Conservation (phyloP, 2,888 invertebrate species). For the Cryptus viduatorius region DNA sequence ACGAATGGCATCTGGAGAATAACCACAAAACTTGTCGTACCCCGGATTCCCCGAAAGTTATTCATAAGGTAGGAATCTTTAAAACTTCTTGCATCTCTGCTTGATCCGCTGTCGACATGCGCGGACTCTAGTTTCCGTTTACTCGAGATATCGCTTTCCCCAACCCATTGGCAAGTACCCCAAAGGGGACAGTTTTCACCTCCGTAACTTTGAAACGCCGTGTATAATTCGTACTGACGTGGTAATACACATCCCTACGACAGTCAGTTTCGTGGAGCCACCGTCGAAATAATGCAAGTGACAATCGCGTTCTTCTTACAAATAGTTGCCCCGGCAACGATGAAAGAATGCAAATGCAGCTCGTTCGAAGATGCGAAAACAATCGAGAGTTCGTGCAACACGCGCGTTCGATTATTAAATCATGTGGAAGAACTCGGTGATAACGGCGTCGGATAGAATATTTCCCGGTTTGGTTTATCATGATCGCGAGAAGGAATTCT, state of each 20-base stretch:
- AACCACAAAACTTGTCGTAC: neutral
- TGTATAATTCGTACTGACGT: neutral
- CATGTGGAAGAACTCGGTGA: constrained; percentile 85
- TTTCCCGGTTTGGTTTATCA: constrained; percentile 85
- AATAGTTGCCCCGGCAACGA: constrained; percentile 20
- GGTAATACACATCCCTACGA: neutral
- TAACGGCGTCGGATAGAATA: constrained; percentile 85
- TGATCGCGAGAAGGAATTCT: constrained; percentile 79
- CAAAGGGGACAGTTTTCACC: neutral
- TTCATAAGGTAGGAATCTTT: neutral
- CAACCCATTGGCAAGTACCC: neutral
- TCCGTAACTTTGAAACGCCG: neutral
- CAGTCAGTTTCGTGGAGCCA: constrained; percentile 6
- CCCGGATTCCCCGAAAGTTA: neutral
- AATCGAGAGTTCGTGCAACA: neutral
- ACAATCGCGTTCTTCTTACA: neutral
- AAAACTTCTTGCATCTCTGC: neutral
- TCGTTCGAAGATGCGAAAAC: neutral
- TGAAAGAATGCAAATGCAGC: neutral
- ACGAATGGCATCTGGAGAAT: neutral
- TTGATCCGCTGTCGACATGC: neutral
- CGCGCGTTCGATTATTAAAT: neutral
- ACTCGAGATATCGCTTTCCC: no score
- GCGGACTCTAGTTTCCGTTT: neutral
- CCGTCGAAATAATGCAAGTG: neutral